Evolutionary conservation across 2,888 invertebrate genomes (phyloP), one percentile per base, ranked within the genome.

Genomic region (Lepidonotus clava): DNA sequence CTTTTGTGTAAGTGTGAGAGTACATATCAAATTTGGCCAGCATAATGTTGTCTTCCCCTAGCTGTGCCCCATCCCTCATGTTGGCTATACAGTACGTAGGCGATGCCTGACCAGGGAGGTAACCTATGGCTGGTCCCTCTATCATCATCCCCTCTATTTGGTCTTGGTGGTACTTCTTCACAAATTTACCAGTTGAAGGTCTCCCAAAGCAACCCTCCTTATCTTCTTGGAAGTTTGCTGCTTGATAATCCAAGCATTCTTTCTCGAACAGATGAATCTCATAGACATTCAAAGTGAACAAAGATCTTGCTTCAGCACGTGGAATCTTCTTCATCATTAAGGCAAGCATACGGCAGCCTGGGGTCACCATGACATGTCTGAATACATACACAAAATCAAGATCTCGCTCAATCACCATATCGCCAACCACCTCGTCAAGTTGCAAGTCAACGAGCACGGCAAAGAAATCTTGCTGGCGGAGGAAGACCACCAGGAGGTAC

Each of bases 71-170:
- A 24, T 76, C 76, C 38, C 76, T 34, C 76, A 76, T 76, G 36
- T 76, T 76, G 76, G 76, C 76, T 5, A 76, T 21, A 21, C 76
- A 76, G 36, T 76, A 76, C 4, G 24, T 76, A 1, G 76, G 38
- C 38, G 38, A 2, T 5, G 38, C 38, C 40, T 76, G 76, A 14
- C 76, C 76, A 2, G 76, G 76, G 4, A 76, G 76, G 38, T 5
- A 76, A 1, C 76, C 76, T 34, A 76, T 40, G 21, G 34, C 76
- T n/a, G 76, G 76, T 36, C 76, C 76, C 38, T 76, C 76, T 24
- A 76, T 76, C 76, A 76, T 36, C 76, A 76, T 76, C 14, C 76
- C 76, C 18, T 76, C 76, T 18, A 76, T 76, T 6, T 34, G 34
- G 11, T 21, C 28, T 21, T 76, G 76, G 4, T 76, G 76, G 38